Evolutionary conservation across 1,140 invertebrate species (phyloP), one percentile per base, ranked within the genome.

Genomic region (Hycleus cichorii): DNA sequence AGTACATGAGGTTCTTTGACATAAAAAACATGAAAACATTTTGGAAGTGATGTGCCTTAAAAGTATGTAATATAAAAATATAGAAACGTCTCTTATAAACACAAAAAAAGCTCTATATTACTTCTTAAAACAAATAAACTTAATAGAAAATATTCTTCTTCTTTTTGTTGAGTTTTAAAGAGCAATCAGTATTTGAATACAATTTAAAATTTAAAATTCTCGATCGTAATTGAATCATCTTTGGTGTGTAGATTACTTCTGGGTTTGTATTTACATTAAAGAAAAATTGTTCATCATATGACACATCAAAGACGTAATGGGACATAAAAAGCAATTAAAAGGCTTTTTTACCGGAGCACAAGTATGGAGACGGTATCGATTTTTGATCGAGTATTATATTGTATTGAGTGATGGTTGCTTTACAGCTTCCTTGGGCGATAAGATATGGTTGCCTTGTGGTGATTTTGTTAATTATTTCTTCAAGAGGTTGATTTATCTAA

Each of bases 321-420:
- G 25, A 26, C 49, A 51, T 51, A 12, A 51, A 51, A 10, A 51
- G 39, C 11, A 42, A 26, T 39, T 39, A 3, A 39, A 51, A 51
- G n/a, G 49, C 49, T 11, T 51, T 39, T n/a, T 10, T 10, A 42
- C 24, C 3, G 1, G 6, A 9, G 11, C 47, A 27, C 24, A 49
- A 11, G 44, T 6, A 7, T 6, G 39, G 39, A 10, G 2, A 39
- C 10, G 39, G 39, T 7, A 2, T 7, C 1, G 7, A 9, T 25
- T 46, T 7, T 6, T 25, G 11, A 2, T 46, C 44, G 5, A 46
- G 7, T 1, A 46, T 2, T 46, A 46, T 46, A 25, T 46, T 46
- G 44, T 12, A 46, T 25, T 46, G 44, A 25, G 7, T 3, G 11
- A 46, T 46, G 7, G 44, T 11, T 7, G 11, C 6, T 11, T 46